Evolutionary conservation across 2,888 invertebrate species (phyloP), one percentile per base, ranked within the genome.

Genomic region (Druceiella hillmani): DNA sequence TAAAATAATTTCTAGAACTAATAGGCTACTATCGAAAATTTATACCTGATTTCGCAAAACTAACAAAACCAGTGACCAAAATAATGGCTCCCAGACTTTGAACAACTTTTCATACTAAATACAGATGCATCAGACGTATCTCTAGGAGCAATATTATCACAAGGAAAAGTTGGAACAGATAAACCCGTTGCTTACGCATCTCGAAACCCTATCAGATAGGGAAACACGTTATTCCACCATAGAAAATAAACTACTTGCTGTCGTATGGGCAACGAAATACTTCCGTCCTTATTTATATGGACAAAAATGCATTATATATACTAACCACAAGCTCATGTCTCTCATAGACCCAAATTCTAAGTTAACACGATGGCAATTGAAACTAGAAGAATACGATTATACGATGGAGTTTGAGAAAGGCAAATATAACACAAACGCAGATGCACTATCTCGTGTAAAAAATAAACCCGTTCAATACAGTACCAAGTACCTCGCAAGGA

Each of bases 321-420:
- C 59, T 1, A 63, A 65, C 34, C 62, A 64, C 38, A 48, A 58
- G 55, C 33, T 62, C 0, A 54, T 58, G 49, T 52, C 45, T 1
- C 26, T 59, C 1, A 61, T 61, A 47, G 58, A 62, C 5, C 59
- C 59, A 1, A 58, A 55, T 16, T 55, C 56, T 0, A 50, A 58
- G 43, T 41, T 61, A 3, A 53, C 52, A 2, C 32, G 61, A 3
- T 62, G 59, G 61, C 40, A 53, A 10, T 33, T 61, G 7, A 54
- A 50, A 39, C 36, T 57, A 10, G 50, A 52, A 36, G 56, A 59
- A 38, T 56, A 44, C 14, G 48, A 54, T 10, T 51, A 52, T 15
- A 40, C 50, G 17, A 40, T 43, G 33, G 28, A 25, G n/a, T 52
- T 50, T 15, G 50, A 49, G 37, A 52, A 46, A 36, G 43, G 50